These are phyloP conservation scores for Saguinus midas DNA, from an alignment of 2,113 vertebrate species.

Conservation along the genomic window DNA sequence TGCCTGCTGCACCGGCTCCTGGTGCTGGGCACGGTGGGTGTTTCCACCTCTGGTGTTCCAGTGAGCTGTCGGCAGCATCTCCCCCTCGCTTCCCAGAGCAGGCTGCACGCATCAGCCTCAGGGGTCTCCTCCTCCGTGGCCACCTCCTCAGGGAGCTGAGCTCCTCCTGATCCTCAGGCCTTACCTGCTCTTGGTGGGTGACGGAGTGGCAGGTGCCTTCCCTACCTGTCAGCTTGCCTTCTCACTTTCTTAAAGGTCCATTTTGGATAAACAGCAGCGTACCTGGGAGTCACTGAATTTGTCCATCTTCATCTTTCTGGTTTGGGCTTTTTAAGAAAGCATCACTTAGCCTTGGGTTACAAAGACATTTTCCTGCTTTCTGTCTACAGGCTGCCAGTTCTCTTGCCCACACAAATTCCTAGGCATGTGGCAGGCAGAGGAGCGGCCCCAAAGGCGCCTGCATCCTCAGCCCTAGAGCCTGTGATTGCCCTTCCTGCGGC, in stretches of 20 bases:
- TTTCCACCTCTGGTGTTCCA: neutral
- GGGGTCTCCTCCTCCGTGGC: neutral
- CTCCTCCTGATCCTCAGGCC: too few relatives aligned
- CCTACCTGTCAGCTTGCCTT: neutral
- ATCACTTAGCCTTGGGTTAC: neutral
- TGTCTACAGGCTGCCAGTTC: too few relatives aligned
- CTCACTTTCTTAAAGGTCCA: neutral
- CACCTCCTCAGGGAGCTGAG: neutral
- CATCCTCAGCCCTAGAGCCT: neutral
- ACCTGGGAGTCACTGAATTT: neutral
- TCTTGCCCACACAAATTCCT: neutral
- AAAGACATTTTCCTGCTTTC: neutral
- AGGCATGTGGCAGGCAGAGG: neutral
- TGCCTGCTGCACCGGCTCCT: neutral
- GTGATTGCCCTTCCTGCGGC: neutral
- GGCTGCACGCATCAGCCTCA: neutral
- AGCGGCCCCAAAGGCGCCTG: neutral
- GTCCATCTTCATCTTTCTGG: neutral
- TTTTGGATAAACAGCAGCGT: neutral
- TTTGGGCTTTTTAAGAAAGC: too few relatives aligned
- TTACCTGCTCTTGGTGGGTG: neutral
- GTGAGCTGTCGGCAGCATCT: neutral
- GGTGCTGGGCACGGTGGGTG: neutral
- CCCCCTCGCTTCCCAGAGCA: neutral
- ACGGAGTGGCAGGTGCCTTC: neutral